These are phyloP conservation scores for Diaprepes abbreviatus DNA, from an alignment of 2,888 invertebrate genomes.

Conservation along the genomic window DNA sequence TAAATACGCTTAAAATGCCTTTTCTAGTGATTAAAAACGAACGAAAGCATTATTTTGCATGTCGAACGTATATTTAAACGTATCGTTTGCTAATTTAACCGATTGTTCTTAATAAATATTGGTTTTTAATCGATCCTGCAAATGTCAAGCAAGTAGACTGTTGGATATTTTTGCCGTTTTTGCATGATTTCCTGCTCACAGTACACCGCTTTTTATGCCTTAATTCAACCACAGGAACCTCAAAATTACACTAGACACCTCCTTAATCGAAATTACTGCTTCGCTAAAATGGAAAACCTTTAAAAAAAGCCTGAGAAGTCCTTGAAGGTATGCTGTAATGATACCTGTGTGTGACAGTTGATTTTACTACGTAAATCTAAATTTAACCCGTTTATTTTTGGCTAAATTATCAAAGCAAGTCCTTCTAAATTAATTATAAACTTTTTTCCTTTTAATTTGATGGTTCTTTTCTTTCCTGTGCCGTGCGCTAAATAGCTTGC, in stretches of 20 bases:
- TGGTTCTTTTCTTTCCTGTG: constrained; percentile 19
- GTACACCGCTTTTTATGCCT: constrained; percentile 18
- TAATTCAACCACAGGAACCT: neutral
- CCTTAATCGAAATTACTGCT: constrained; percentile 1
- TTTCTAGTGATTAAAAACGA: constrained; percentile 54
- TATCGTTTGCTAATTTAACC: constrained; percentile 24
- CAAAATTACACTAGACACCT: neutral
- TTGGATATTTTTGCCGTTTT: constrained; percentile 42
- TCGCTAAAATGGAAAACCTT: constrained; percentile 16
- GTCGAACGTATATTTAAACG: constrained; percentile 39
- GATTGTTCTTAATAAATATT: constrained; percentile 33
- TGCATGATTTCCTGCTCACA: constrained; percentile 39
- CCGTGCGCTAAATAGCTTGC: constrained; percentile 12
- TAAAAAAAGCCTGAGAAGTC: constrained; percentile 23
- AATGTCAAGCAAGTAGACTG: constrained; percentile 48
- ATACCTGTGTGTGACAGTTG: constrained; percentile 44
- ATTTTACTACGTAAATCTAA: constrained; percentile 48
- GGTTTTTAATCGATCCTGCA: constrained; percentile 38
- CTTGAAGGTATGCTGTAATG: constrained; percentile 40
- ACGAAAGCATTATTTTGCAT: constrained; percentile 55
- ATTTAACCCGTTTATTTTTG: constrained; percentile 52
- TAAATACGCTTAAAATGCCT: constrained; percentile 56
- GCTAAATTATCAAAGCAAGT: constrained; percentile 43
- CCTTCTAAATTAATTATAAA: constrained; percentile 25
- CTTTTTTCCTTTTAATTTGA: constrained; percentile 28